Percentiles rank a stretch among this genome's conserved stretches.
Conservation (phyloP, 2,797 vertebrate genomes). For the Lutra lutra region DNA sequence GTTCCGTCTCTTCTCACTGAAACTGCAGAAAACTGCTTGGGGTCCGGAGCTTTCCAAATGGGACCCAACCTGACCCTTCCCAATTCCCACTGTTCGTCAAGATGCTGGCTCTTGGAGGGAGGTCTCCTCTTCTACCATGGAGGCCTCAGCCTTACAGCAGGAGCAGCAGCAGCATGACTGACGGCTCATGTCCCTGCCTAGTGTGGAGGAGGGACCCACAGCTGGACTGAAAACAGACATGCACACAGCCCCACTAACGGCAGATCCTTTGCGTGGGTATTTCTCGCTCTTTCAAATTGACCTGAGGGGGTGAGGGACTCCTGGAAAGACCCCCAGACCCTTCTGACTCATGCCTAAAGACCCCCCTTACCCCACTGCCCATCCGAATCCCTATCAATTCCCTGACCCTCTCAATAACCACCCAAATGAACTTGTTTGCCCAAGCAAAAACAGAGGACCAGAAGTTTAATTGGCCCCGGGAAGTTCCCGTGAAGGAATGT, state of each 20-base stretch:
- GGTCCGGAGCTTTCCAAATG: slow-evolving; percentile 55
- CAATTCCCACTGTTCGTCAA: neutral
- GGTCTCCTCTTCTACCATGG: neutral
- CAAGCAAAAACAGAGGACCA: slow-evolving; percentile 14
- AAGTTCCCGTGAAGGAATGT: slow-evolving; percentile 31
- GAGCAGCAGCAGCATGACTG: neutral
- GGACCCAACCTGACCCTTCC: neutral
- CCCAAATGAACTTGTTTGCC: slow-evolving; percentile 8
- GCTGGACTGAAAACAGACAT: neutral
- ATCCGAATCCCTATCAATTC: neutral
- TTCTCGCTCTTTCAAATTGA: slow-evolving; percentile 21
- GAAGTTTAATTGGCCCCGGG: slow-evolving; percentile 13
- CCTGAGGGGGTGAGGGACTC: neutral
- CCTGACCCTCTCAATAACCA: neutral
- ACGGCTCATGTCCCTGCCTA: neutral
- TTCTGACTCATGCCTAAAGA: neutral
- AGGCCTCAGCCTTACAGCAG: neutral
- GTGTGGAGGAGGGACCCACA: neutral
- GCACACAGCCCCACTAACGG: neutral
- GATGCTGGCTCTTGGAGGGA: neutral
- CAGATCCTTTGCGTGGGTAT: neutral
- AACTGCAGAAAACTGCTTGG: slow-evolving; percentile 34
- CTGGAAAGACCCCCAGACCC: neutral
- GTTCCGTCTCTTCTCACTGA: slow-evolving; percentile 6
- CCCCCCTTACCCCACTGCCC: neutral